phyloP scores from a whole-genome alignment of 2,113 vertebrate species.

The Heterotis niloticus region DNA sequence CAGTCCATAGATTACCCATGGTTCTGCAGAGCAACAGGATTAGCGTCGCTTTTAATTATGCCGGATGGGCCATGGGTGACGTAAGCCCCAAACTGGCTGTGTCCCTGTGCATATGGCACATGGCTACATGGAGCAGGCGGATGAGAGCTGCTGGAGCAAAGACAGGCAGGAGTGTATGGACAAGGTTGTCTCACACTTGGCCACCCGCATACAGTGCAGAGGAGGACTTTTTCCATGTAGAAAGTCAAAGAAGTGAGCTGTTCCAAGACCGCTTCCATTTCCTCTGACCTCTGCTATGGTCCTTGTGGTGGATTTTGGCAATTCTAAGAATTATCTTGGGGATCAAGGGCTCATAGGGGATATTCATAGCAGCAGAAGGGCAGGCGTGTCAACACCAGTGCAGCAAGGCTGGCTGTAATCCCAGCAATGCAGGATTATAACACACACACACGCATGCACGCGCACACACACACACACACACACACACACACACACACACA shows the following conservation, averaged over 20 bases:
- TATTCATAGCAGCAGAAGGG: conserved; percentile 39
- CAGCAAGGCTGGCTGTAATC: background rate
- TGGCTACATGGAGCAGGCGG: background rate
- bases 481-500: background rate
- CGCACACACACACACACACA: background rate
- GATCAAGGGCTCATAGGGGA: conserved; percentile 58
- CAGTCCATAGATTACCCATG: background rate
- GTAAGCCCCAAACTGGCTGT: conserved; percentile 51
- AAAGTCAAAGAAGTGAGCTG: background rate
- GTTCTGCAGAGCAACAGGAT: conserved; percentile 66
- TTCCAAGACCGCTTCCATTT: background rate
- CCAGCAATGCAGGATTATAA: background rate
- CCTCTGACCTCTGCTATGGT: conserved; percentile 15
- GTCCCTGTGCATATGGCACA: conserved; percentile 18
- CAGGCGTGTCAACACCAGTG: conserved; percentile 40
- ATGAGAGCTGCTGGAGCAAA: background rate
- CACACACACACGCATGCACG: background rate
- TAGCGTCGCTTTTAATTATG: conserved; percentile 70
- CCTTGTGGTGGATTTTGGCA: conserved; percentile 57
- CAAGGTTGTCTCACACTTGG: background rate
- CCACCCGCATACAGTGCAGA: background rate
- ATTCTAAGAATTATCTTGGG: conserved; percentile 63
- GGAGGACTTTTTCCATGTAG: background rate
- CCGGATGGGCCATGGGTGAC: conserved; percentile 51
- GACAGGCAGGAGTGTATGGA: background rate